Evolutionary conservation across 2,888 invertebrate genomes (phyloP).

Genomic region (Hyposoter dolosus): DNA sequence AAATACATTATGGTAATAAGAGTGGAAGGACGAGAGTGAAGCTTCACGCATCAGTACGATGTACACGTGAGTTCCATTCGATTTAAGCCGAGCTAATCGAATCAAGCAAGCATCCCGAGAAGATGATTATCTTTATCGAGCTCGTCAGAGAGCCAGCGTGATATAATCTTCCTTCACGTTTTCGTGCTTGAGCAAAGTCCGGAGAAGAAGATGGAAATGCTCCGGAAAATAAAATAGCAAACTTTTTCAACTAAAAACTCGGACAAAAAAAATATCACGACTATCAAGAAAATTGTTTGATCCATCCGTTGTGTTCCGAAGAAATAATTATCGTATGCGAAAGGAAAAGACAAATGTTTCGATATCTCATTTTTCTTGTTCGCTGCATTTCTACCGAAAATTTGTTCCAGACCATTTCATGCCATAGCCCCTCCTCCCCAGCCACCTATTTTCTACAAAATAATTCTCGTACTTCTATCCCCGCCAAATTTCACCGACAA

Average conservation of each 20-base stretch:
- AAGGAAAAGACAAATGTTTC: neutral
- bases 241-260: neutral
- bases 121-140: constrained; percentile 65
- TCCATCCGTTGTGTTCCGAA: neutral
- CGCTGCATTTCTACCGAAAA: neutral
- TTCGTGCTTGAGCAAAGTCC: neutral
- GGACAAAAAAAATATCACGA: neutral
- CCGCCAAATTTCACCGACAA: constrained; percentile 7
- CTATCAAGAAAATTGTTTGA: neutral
- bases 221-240: constrained; percentile 27
- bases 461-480: neutral
- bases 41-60: neutral
- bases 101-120: constrained; percentile 56
- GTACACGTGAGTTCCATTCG: constrained; percentile 31
- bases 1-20: constrained; percentile 29
- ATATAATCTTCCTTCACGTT: constrained; percentile 36
- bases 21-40: constrained; percentile 21
- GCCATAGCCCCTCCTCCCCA: no score
- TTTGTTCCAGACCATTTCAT: neutral
- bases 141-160: constrained; percentile 23
- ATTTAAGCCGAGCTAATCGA: constrained; percentile 56
- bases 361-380: no score
- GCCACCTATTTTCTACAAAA: constrained; percentile 29
- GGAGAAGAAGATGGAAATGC: constrained; percentile 42
- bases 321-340: neutral